Evolutionary conservation across 1,140 invertebrate genomes (phyloP).

Genomic region (Bilobella aurantiaca): DNA sequence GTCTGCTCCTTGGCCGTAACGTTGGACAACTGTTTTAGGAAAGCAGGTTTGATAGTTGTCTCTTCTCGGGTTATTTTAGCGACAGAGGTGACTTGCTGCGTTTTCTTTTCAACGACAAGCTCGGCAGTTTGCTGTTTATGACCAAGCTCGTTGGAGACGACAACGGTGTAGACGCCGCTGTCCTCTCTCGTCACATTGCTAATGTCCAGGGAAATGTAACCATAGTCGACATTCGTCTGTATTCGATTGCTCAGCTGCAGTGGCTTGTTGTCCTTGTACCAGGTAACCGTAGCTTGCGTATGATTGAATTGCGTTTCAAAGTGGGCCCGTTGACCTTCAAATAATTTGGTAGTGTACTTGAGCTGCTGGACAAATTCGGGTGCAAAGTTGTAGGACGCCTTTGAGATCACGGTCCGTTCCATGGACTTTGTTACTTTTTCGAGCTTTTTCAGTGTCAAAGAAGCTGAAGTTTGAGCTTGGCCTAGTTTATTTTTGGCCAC

Average conservation of each 20-base stretch:
- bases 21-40: slow-evolving; percentile 64
- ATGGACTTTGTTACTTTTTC: neutral
- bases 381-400: neutral
- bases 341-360: neutral
- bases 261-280: slow-evolving; percentile 11
- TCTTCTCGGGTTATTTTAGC: slow-evolving; percentile 11
- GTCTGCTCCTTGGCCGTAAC: slow-evolving; percentile 64
- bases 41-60: slow-evolving; percentile 57
- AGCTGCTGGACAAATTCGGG: neutral
- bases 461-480: slow-evolving; percentile 75
- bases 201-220: slow-evolving; percentile 88
- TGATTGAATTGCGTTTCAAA: slow-evolving; percentile 60
- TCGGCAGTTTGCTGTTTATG: slow-evolving; percentile 67
- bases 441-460: slow-evolving; percentile 44
- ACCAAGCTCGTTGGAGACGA: slow-evolving; percentile 75
- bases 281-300: neutral
- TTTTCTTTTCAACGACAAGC: slow-evolving; percentile 66
- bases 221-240: slow-evolving; percentile 88
- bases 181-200: slow-evolving; percentile 74
- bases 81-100: slow-evolving; percentile 2
- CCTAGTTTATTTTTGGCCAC: slow-evolving; percentile 77
- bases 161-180: slow-evolving; percentile 73
- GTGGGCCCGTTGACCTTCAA: slow-evolving; percentile 74
- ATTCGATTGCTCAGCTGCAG: slow-evolving; percentile 47
- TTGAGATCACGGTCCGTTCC: neutral